phyloP scores from a whole-genome alignment of 2,888 invertebrate genomes.

The Thymelicus lineola region DNA sequence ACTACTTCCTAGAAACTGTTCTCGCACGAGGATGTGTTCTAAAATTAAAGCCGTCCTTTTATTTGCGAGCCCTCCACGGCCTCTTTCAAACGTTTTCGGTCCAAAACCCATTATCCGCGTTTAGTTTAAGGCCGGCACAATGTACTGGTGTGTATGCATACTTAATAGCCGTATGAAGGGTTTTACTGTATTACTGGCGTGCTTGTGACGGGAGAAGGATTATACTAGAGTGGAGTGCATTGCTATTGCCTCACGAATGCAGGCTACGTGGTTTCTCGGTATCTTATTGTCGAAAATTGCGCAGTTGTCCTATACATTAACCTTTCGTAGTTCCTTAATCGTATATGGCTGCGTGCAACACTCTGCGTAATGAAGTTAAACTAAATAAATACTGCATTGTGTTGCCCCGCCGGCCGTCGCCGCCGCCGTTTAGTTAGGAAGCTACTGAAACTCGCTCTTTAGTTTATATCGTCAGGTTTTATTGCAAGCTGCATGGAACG shows the following conservation, averaged over 20 bases:
- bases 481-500: neutral
- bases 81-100: conserved; percentile 21
- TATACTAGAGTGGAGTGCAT: neutral
- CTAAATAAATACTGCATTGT: neutral
- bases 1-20: conserved; percentile 2
- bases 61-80: conserved; percentile 17
- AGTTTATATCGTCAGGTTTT: neutral
- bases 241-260: neutral
- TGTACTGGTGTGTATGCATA: conserved; percentile 16
- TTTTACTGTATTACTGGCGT: conserved; percentile 6
- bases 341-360: neutral
- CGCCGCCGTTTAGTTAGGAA: neutral
- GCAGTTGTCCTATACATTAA: neutral
- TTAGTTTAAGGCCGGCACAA: conserved; percentile 12
- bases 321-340: neutral
- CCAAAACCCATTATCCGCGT: conserved; percentile 22
- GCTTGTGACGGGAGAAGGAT: neutral
- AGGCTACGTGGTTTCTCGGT: neutral
- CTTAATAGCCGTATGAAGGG: conserved; percentile 28
- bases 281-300: neutral
- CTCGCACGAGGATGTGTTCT: neutral
- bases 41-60: conserved; percentile 13
- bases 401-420: neutral
- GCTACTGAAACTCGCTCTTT: neutral
- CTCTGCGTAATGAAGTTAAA: neutral